phyloP scores from a whole-genome alignment of 92 coral and sea anemone species.

The Hydrozoanthus gracilis region DNA sequence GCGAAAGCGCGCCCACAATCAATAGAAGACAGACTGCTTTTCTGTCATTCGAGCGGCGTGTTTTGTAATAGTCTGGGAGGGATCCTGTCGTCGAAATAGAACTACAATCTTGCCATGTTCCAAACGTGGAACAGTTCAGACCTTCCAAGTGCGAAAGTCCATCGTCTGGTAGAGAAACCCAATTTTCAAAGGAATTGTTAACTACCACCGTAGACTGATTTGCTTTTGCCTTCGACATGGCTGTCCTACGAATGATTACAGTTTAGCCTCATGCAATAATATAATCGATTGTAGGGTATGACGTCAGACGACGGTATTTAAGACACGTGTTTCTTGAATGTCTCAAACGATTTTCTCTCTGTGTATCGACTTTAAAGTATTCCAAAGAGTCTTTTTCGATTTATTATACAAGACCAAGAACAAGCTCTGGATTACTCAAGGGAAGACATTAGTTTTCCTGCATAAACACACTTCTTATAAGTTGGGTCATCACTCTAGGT shows the following conservation, averaged over 20 bases:
- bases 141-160: neutral
- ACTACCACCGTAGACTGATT: constrained; percentile 11
- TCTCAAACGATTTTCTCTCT: no score
- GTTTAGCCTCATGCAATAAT: no score
- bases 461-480: no score
- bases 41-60: constrained; percentile 2
- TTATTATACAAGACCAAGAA: no score
- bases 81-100: constrained; percentile 21
- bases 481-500: no score
- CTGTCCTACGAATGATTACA: neutral
- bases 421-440: no score
- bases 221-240: constrained; percentile 24
- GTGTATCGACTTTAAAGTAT: no score
- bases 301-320: no score
- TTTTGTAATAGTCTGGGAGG: neutral
- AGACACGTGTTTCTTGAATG: no score
- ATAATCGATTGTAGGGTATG: no score
- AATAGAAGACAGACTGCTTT: neutral
- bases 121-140: neutral
- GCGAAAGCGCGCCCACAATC: neutral
- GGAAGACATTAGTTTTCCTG: no score
- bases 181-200: constrained; percentile 29
- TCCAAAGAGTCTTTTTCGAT: no score
- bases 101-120: constrained; percentile 8
- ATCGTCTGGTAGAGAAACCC: constrained; percentile 33